Evolutionary conservation across 1,140 invertebrate genomes (phyloP).

Genomic region (Achatina immaculata): DNA sequence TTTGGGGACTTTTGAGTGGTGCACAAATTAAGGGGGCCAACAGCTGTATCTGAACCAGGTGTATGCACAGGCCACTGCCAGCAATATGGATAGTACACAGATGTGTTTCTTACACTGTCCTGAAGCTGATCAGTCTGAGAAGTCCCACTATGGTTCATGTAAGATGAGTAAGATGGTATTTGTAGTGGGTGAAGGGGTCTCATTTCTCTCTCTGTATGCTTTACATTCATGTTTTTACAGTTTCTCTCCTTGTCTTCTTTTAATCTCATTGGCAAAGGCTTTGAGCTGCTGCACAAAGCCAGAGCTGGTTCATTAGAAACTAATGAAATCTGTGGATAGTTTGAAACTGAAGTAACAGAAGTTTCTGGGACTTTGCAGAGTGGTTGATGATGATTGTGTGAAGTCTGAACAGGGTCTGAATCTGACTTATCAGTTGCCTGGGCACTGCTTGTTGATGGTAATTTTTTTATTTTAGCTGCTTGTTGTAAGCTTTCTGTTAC

Average conservation of each 20-base stretch:
- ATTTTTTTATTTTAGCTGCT: neutral
- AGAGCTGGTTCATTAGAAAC: neutral
- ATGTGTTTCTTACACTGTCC: neutral
- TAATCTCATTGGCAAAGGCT: neutral
- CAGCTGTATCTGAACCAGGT: neutral
- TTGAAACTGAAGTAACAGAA: neutral
- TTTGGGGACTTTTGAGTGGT: constrained; percentile 12
- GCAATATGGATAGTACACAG: neutral
- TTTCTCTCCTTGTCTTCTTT: neutral
- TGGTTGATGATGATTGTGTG: neutral
- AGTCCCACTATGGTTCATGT: neutral
- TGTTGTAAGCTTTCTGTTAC: neutral
- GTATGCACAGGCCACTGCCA: constrained; percentile 6
- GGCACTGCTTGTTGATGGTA: neutral
- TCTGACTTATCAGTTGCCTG: neutral
- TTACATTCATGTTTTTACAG: neutral
- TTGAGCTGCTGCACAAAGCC: neutral
- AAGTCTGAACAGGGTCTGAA: neutral
- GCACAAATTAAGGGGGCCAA: constrained; percentile 27
- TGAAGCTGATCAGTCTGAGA: neutral
- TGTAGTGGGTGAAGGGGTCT: neutral
- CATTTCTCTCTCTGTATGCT: neutral
- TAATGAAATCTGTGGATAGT: neutral
- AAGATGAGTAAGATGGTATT: neutral
- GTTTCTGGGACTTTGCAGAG: neutral